These are phyloP conservation scores for Chymomyza amoena DNA, from an alignment of 2,888 invertebrate genomes.

Conservation along the genomic window DNA sequence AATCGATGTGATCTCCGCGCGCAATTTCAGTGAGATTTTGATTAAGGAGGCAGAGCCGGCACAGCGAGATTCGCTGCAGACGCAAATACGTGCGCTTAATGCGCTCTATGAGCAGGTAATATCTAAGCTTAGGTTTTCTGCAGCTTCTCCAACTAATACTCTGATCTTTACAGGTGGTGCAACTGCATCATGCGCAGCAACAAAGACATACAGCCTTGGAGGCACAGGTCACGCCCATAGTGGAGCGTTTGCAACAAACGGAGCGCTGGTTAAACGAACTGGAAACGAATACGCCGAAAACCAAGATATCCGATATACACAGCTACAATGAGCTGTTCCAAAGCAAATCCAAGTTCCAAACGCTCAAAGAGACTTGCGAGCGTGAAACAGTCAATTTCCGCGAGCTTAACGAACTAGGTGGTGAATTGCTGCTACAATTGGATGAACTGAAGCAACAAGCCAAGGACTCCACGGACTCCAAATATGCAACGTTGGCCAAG, in stretches of 20 bases:
- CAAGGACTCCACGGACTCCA: conserved; percentile 66
- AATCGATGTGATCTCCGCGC: conserved; percentile 78
- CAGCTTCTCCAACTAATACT: not conserved
- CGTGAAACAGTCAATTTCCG: conserved; percentile 84
- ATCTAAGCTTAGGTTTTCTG: not conserved
- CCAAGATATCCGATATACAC: conserved; percentile 81
- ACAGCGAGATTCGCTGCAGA: conserved; percentile 67
- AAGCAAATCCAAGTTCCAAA: conserved; percentile 85
- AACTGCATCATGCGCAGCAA: conserved; percentile 67
- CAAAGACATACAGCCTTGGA: conserved; percentile 70
- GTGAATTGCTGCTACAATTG: conserved; percentile 83
- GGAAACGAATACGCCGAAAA: conserved; percentile 82
- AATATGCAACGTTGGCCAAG: conserved; percentile 82
- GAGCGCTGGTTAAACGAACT: conserved; percentile 84
- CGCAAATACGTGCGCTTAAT: conserved; percentile 73
- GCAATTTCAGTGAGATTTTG: conserved; percentile 78
- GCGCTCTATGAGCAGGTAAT: conserved; percentile 63
- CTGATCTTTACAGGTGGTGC: conserved; percentile 49
- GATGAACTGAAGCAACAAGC: conserved; percentile 77
- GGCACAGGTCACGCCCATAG: conserved; percentile 71
- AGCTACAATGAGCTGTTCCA: conserved; percentile 86
- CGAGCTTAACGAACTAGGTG: conserved; percentile 85
- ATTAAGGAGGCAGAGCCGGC: conserved; percentile 74
- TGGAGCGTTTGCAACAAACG: conserved; percentile 70
- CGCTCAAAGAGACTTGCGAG: conserved; percentile 86